phyloP scores from a whole-genome alignment of 2,888 invertebrate species.

The Thyatira batis region DNA sequence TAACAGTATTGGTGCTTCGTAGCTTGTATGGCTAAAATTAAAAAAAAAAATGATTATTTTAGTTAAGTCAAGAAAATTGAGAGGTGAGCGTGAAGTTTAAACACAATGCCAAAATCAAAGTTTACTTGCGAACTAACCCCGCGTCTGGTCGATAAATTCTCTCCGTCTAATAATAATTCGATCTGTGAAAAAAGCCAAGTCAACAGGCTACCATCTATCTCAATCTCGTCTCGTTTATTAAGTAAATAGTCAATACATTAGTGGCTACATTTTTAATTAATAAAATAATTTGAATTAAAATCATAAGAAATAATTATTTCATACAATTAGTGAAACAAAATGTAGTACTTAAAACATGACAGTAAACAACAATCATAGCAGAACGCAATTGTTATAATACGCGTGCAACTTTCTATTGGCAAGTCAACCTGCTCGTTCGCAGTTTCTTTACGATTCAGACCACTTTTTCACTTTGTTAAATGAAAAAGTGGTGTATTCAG shows the following conservation, averaged over 20 bases:
- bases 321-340: no score
- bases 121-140: slow-evolving; percentile 43
- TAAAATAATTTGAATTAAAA: no score
- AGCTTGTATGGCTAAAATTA: slow-evolving; percentile 3
- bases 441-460: slow-evolving; percentile 62
- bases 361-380: background rate
- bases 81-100: slow-evolving; percentile 39
- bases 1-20: background rate
- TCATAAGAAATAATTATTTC: no score
- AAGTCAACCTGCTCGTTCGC: slow-evolving; percentile 26
- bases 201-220: background rate
- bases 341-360: background rate
- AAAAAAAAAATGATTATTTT: slow-evolving; percentile 12
- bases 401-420: slow-evolving; percentile 59
- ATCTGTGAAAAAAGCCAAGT: background rate
- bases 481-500: slow-evolving; percentile 67
- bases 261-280: background rate
- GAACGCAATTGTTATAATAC: slow-evolving; percentile 27
- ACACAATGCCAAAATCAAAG: slow-evolving; percentile 47
- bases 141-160: slow-evolving; percentile 62
- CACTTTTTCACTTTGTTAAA: slow-evolving; percentile 63
- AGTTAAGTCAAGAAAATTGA: slow-evolving; percentile 37
- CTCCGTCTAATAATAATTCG: no score
- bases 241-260: background rate
- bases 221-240: background rate